Conservation (phyloP, 2,797 vertebrate species). For the Parambassis ranga region DNA sequence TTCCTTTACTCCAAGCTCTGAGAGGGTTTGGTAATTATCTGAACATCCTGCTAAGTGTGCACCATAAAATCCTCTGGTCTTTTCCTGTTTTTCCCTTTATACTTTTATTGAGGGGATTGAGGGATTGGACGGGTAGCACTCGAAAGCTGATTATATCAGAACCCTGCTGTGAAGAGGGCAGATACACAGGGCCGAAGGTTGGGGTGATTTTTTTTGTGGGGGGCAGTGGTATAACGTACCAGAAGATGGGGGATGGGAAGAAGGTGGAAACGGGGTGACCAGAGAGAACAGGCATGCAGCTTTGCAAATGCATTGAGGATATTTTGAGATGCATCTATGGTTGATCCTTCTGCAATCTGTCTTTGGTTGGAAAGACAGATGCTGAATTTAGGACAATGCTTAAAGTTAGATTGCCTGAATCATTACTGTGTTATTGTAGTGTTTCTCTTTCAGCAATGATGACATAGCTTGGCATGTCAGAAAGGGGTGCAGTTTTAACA, state of each 20-base stretch:
- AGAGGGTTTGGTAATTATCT: conserved; percentile 55
- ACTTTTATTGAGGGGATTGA: conserved; percentile 68
- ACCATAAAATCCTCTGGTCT: conserved; percentile 55
- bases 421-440: too few species aligned
- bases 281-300: conserved; percentile 37
- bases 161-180: conserved; percentile 59
- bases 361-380: conserved; percentile 1
- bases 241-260: conserved; percentile 30
- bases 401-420: too few species aligned
- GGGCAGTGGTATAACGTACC: conserved; percentile 38
- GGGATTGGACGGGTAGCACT: conserved; percentile 56
- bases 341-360: conserved; percentile 61
- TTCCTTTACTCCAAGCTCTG: conserved; percentile 20
- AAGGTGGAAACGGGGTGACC: conserved; percentile 43
- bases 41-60: conserved; percentile 61
- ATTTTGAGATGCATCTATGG: conserved; percentile 66
- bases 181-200: conserved; percentile 46
- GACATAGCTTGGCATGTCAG: too few species aligned
- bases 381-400: too few species aligned
- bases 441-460: not conserved
- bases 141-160: conserved; percentile 76
- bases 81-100: conserved; percentile 60
- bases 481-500: too few species aligned
- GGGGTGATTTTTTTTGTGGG: conserved; percentile 44
- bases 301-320: conserved; percentile 69